These are phyloP conservation scores for Ypsolopha sequella DNA, from an alignment of 2,888 invertebrate genomes.

Conservation along the genomic window DNA sequence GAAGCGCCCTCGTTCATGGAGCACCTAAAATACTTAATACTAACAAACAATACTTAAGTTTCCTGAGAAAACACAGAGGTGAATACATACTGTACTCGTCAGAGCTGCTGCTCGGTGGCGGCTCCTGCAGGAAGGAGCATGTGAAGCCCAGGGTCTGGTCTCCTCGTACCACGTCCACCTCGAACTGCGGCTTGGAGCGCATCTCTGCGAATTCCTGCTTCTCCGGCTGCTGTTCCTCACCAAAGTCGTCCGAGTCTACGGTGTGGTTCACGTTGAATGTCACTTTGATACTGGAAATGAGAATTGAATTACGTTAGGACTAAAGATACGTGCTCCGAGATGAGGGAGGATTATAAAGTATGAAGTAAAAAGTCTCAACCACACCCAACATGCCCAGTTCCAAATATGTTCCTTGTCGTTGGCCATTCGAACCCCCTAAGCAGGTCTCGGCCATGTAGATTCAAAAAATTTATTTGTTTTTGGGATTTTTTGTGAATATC, in stretches of 20 bases:
- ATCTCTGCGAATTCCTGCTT: constrained; percentile 85
- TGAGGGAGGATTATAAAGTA: background rate
- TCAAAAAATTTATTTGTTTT: no score
- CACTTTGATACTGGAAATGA: constrained; percentile 73
- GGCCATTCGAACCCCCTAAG: no score
- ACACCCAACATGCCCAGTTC: no score
- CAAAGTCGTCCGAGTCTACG: constrained; percentile 85
- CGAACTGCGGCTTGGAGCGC: constrained; percentile 93
- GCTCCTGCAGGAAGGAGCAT: constrained; percentile 83
- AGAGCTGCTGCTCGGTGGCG: constrained; percentile 70
- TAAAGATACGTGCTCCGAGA: background rate
- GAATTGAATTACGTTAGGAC: no score
- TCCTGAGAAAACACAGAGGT: no score
- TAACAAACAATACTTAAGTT: no score
- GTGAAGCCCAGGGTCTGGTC: constrained; percentile 85
- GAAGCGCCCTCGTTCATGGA: no score
- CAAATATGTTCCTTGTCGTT: no score
- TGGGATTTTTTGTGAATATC: no score
- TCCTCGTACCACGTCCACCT: constrained; percentile 85
- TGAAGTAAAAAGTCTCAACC: no score
- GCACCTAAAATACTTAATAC: no score
- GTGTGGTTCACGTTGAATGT: constrained; percentile 96
- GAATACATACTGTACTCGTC: constrained; percentile 76
- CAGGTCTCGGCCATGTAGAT: no score
- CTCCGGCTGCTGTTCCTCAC: constrained; percentile 73